Base-by-base conservation (phyloP, 2,113 vertebrate species). In the Zapornia atra region DNA sequence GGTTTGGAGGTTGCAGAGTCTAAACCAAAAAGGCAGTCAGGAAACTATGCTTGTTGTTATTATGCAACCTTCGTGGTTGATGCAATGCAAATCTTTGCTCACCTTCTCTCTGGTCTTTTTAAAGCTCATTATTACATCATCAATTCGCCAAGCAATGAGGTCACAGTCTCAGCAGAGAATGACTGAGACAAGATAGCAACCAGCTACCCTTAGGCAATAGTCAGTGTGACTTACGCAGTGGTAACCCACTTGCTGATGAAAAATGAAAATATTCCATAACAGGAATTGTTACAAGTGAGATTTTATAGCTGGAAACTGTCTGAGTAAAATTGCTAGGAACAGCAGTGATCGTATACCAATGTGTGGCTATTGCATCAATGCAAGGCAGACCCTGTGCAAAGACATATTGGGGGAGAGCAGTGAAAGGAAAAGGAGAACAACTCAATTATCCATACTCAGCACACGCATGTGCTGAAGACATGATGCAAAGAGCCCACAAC, bases 391-490 rank as follows among this genome's bases (percentile, higher is more conserved):
- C 21, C 28, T 65, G 26, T 5, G n/a, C 11, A 54, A 42, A 56
- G 48, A 61, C 12, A 51, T 44, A 44, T 10, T 20, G 60, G 51
- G 11, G 59, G 24, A 36, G 11, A 65, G 13, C 33, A 50, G 51
- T 14, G 29, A 64, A 59, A 81, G 19, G 26, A 78, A 29, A 73
- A 72, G 14, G 33, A 57, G 79, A 59, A 10, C 25, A 66, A 3
- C 38, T 79, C 68, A 31, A 46, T 65, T 79, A 75, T 17, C 38
- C 4, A 3, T 16, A 68, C 7, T 34, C 50, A 38, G 54, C 28
- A 19, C 0, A 1, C 0, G 5, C 71, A 69, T 12, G 40, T 59
- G 20, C 15, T 59, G 44, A 54, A n/a, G 68, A 70, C 26, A 9
- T 6, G 26, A 29, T 53, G 46, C 1, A 0, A 81, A 72, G 33